Evolutionary conservation across 2,113 vertebrate genomes (phyloP).

Genomic region (Cyphomyrus plagiostoma): DNA sequence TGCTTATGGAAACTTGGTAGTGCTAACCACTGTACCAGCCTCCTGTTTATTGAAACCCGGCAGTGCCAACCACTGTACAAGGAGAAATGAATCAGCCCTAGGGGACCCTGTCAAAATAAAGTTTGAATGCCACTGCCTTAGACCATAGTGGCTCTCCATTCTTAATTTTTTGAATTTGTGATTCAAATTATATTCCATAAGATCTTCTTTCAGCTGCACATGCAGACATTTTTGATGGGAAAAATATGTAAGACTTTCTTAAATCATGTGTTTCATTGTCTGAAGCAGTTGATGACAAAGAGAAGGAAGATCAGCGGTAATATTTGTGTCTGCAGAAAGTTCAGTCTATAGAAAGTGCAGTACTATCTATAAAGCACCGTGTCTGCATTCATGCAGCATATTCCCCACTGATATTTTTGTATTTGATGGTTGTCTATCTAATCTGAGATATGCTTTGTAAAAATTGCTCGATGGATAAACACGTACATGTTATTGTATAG

Average conservation of each 20-base stretch:
- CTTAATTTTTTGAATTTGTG: too few relatives aligned
- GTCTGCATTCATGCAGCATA: not conserved
- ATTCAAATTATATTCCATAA: too few relatives aligned
- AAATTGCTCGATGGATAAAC: not conserved
- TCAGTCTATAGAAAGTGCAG: not conserved
- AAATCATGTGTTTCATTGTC: not conserved
- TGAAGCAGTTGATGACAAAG: not conserved
- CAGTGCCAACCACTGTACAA: too few relatives aligned
- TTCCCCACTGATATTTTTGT: not conserved
- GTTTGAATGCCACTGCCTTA: too few relatives aligned
- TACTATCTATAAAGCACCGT: not conserved
- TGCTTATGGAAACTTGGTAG: too few relatives aligned
- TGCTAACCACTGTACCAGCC: too few relatives aligned
- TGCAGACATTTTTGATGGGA: not conserved
- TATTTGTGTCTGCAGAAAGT: not conserved
- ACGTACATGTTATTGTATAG: not conserved
- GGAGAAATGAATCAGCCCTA: too few relatives aligned
- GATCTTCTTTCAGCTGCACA: not conserved
- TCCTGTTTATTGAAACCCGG: too few relatives aligned
- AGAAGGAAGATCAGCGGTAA: not conserved
- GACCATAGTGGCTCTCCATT: too few relatives aligned
- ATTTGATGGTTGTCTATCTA: not conserved
- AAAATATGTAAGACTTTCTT: not conserved
- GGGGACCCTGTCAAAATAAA: too few relatives aligned
- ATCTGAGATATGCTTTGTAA: not conserved